Percentiles rank a stretch among this genome's conserved stretches.
Conservation (phyloP, 2,888 invertebrate species). For the Stenichneumon culpator region DNA sequence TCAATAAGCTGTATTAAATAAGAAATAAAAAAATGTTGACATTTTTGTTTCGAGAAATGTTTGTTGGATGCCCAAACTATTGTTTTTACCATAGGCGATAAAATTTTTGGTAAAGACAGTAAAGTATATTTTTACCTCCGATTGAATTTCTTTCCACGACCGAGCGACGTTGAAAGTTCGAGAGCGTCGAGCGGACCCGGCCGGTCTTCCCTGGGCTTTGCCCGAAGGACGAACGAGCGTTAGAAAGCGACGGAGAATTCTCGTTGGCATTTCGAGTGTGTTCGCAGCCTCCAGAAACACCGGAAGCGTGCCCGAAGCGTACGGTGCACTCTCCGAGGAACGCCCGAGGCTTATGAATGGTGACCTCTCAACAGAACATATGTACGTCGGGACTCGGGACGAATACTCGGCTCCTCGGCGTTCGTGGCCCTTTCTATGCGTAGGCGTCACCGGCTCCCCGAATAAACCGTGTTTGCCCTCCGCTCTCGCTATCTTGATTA, state of each 20-base stretch:
- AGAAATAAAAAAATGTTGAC: background rate
- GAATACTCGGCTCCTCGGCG: conserved; percentile 24
- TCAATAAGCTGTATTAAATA: background rate
- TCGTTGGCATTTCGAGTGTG: conserved; percentile 56
- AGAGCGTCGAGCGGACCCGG: background rate
- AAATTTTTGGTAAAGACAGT: background rate
- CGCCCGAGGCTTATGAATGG: conserved; percentile 61
- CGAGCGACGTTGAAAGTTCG: background rate
- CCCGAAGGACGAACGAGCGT: background rate
- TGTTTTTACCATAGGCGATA: background rate
- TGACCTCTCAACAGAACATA: conserved; percentile 38
- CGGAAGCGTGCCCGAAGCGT: conserved; percentile 55
- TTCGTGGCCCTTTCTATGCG: conserved; percentile 51
- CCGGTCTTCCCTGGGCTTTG: background rate
- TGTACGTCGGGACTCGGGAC: background rate
- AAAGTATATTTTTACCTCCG: background rate
- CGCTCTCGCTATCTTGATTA: conserved; percentile 64
- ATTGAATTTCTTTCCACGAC: background rate
- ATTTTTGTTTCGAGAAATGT: background rate
- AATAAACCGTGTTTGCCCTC: conserved; percentile 49
- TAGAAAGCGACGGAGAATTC: conserved; percentile 22
- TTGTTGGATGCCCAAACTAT: background rate
- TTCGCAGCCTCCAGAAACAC: conserved; percentile 54
- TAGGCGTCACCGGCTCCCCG: conserved; percentile 55
- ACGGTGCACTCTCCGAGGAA: conserved; percentile 19